Conservation (phyloP, 2,113 vertebrate genomes). For the Cnemophilus loriae region DNA sequence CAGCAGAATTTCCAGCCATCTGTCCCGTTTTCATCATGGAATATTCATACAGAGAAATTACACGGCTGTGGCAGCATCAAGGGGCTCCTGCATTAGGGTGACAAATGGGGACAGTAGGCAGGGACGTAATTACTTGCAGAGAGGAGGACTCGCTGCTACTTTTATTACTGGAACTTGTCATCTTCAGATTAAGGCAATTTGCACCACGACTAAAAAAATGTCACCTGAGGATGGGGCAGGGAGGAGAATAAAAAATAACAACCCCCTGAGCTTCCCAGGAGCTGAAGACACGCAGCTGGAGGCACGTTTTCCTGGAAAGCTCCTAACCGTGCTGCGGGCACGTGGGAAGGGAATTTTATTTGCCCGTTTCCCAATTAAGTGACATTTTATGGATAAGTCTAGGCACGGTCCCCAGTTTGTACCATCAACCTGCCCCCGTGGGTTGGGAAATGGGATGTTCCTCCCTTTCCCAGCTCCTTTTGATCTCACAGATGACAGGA, state of each 20-base stretch:
- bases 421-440: not conserved
- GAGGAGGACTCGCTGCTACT: constrained; percentile 33
- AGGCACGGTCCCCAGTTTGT: not conserved
- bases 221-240: constrained; percentile 13
- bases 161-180: constrained; percentile 47
- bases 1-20: constrained; percentile 67
- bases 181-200: constrained; percentile 65
- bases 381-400: not conserved
- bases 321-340: not conserved
- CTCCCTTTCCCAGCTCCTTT: not conserved
- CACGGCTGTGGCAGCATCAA: constrained; percentile 50
- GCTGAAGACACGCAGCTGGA: not conserved
- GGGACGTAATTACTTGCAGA: constrained; percentile 17
- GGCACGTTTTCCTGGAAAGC: not conserved
- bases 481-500: not conserved
- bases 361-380: not conserved
- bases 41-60: constrained; percentile 68
- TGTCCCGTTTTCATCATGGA: constrained; percentile 59
- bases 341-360: not conserved
- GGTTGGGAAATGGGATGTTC: not conserved
- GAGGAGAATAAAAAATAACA: not conserved
- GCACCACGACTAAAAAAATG: constrained; percentile 11
- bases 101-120: constrained; percentile 62
- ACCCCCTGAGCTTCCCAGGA: not conserved
- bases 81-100: constrained; percentile 46